Base-by-base conservation (phyloP, 2,797 vertebrate species). In the Acanthurus lineatus region DNA sequence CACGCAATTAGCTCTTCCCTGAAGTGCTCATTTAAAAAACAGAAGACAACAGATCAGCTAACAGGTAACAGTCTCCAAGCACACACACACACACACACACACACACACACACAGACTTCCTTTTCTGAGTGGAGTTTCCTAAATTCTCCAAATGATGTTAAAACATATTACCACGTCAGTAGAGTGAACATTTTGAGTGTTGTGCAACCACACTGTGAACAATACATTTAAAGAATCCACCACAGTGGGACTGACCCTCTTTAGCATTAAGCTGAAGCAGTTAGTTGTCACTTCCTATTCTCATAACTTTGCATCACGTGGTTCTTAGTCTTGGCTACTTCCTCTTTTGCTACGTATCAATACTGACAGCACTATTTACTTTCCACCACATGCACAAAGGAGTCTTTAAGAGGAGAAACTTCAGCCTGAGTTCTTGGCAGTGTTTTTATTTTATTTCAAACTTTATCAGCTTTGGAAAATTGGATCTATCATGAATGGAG, bases 211-310 rank as follows among this genome's bases (percentile, higher is more conserved):
- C 9, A 60, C 1, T 51, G 53, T 40, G 7, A 16, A 67, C 35
- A 59, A 20, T 7, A 28, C 11, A 19, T 20, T 58, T 53, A 12
- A 38, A 70, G 35, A 59, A 2, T 11, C 66, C 44, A 56, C 47
- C 65, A 45, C 48, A 75, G 67, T 52, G 85, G 86, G 82, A 65
- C 63, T 76, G 69, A 51, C 85, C 81, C 56, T 73, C 49, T 57
- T 53, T 54, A 56, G 61, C 67, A 72, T 67, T 44, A 28, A 73
- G 71, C 70, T 49, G 20, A 71, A 72, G 20, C 70, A 48, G 74
- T 52, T 64, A 67, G 47, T 51, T 73, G 74, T 89, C 78, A 91
- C 88, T 93, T 94, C 91, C 89, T 93, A 44, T 89, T 86, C 66
- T 86, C 48, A 38, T 51, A 77, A 54, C 65, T 69, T 51, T 69